Percentiles rank a stretch among this genome's conserved stretches.
phyloP scores from a whole-genome alignment of 2,797 vertebrate genomes.

The Paratrypauchen microcephalus region DNA sequence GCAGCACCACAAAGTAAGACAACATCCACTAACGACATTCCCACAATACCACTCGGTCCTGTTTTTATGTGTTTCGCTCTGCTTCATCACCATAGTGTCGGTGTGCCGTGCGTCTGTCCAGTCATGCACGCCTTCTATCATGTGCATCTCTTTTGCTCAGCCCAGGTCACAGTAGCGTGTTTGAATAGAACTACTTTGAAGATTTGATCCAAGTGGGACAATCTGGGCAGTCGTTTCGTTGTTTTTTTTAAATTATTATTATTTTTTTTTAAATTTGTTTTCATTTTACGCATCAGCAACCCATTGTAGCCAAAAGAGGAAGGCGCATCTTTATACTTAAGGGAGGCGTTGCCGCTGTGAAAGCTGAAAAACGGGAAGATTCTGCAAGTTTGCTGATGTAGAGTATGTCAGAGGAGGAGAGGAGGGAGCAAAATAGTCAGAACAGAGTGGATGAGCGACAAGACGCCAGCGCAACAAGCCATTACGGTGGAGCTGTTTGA shows the following conservation, averaged over 20 bases:
- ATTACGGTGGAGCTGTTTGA: conserved; percentile 36
- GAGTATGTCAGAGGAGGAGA: conserved; percentile 25
- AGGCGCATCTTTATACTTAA: conserved; percentile 41
- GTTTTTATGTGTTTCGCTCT: conserved; percentile 48
- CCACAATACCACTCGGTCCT: conserved; percentile 53
- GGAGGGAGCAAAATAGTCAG: conserved; percentile 17
- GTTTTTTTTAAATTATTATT: conserved; percentile 21
- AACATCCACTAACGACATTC: conserved; percentile 36
- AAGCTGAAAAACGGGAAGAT: conserved; percentile 37
- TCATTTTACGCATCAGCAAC: conserved; percentile 71
- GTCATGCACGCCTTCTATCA: conserved; percentile 71
- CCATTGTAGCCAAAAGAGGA: conserved; percentile 55
- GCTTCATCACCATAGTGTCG: conserved; percentile 63
- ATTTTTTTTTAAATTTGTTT: no score
- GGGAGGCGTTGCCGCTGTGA: conserved; percentile 36
- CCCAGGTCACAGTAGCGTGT: conserved; percentile 36
- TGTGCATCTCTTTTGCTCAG: conserved; percentile 55
- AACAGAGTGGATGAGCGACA: conserved; percentile 56
- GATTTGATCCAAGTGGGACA: conserved; percentile 39
- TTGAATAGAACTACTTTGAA: conserved; percentile 22
- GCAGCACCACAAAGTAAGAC: conserved; percentile 66
- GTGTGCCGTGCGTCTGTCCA: conserved; percentile 56
- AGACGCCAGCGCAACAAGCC: conserved; percentile 67
- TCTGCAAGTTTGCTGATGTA: conserved; percentile 61
- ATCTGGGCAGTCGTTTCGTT: conserved; percentile 51